phyloP scores from a whole-genome alignment of 2,113 vertebrate genomes.

The Rhinolophus sinicus region DNA sequence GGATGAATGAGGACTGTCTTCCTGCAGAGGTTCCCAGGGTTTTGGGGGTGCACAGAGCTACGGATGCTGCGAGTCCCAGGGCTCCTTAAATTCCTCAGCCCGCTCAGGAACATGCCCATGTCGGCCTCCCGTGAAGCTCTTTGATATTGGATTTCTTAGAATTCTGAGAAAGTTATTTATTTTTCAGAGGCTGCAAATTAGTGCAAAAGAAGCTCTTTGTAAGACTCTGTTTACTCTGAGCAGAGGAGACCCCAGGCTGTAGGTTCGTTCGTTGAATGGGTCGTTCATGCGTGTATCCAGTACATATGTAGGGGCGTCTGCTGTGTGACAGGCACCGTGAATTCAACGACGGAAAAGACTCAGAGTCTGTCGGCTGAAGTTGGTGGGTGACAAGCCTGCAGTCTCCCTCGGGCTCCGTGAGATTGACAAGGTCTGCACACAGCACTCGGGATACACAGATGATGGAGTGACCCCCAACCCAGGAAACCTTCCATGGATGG shows the following conservation, averaged over 20 bases:
- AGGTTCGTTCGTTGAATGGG: background rate
- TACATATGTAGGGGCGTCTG: background rate
- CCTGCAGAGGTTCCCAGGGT: background rate
- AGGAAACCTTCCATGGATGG: accelerated
- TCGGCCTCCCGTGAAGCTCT: background rate
- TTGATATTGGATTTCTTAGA: background rate
- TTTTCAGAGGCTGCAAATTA: background rate
- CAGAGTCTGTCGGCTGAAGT: background rate
- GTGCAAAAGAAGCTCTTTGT: background rate
- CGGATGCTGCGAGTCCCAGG: background rate
- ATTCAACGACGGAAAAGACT: background rate
- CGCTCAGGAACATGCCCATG: accelerated
- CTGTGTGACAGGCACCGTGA: background rate
- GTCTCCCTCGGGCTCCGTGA: accelerated
- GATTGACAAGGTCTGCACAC: background rate
- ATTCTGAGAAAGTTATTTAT: background rate
- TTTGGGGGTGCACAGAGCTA: accelerated
- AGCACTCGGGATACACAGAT: accelerated
- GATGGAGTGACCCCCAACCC: accelerated
- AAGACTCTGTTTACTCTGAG: background rate
- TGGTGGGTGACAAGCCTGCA: background rate
- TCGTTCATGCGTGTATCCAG: background rate
- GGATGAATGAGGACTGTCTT: background rate
- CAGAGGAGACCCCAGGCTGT: background rate
- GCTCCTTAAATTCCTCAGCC: background rate